A percentile compares a stretch with the other conserved stretches of the same genome.
Conservation (phyloP, 2,113 vertebrate genomes). For the Cebidichthys violaceus region DNA sequence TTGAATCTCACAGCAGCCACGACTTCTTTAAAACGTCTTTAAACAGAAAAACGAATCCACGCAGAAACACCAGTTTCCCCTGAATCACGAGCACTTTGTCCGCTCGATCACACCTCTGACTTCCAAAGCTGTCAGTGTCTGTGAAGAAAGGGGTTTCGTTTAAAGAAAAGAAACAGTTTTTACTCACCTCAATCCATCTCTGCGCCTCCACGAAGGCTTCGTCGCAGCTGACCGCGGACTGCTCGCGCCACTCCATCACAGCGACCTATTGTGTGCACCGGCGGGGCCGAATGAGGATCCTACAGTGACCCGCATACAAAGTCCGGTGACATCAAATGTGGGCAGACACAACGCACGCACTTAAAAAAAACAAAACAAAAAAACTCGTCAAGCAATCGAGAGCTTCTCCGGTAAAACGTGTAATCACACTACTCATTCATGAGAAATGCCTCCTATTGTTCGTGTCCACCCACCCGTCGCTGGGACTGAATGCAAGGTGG, state of each 20-base stretch:
- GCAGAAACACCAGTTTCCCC: neutral
- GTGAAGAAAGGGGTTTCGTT: neutral
- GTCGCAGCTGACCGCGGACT: conserved; percentile 80
- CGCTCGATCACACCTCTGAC: neutral
- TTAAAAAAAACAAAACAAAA: neutral
- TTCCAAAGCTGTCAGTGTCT: neutral
- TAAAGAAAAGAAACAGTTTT: neutral
- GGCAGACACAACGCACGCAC: conserved; percentile 5
- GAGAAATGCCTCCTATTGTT: conserved; percentile 62
- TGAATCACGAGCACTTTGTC: neutral
- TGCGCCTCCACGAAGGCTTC: conserved; percentile 88
- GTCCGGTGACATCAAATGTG: conserved; percentile 10
- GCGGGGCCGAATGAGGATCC: conserved; percentile 9
- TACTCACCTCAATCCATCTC: conserved; percentile 92
- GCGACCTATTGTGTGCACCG: conserved; percentile 6
- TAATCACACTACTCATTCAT: conserved; percentile 11
- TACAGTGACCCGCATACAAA: neutral
- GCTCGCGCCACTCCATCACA: conserved; percentile 87
- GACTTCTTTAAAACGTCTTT: neutral
- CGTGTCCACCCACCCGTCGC: neutral
- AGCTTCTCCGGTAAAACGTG: conserved; percentile 8
- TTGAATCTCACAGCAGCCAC: neutral
- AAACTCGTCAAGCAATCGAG: neutral
- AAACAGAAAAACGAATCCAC: neutral
- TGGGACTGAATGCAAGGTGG: conserved; percentile 35